Percentiles rank a stretch among this genome's conserved stretches.
These are phyloP conservation scores for Crotalus viridis DNA, from an alignment of 2,113 vertebrate genomes.

Conservation along the genomic window DNA sequence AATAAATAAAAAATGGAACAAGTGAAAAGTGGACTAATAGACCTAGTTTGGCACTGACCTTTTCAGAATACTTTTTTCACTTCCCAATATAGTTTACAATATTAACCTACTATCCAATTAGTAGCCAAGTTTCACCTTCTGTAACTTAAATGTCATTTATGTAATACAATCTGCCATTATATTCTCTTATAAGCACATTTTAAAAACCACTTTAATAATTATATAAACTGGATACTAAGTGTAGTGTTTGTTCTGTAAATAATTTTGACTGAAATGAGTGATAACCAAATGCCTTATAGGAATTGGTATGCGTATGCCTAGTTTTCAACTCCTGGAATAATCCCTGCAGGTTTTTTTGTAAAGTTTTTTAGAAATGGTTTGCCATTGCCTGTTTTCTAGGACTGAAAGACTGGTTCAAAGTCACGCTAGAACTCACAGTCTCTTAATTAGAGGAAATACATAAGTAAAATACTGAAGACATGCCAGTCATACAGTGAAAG, in stretches of 20 bases:
- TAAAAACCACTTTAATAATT: background rate
- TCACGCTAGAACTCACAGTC: background rate
- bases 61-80: background rate
- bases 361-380: background rate
- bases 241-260: background rate
- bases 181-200: background rate
- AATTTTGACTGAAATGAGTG: background rate
- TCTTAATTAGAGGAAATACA: background rate
- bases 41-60: background rate
- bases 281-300: background rate
- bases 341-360: background rate
- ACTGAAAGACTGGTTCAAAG: background rate
- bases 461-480: background rate
- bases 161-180: background rate
- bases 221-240: background rate
- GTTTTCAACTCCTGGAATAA: background rate
- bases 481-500: background rate
- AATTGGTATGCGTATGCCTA: background rate
- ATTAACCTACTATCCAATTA: background rate
- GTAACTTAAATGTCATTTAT: background rate
- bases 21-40: background rate
- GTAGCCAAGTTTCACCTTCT: background rate
- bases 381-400: background rate
- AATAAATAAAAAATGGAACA: background rate
- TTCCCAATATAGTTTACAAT: background rate